Conservation (phyloP, 23 tunicate genomes). For the Styela clava region DNA sequence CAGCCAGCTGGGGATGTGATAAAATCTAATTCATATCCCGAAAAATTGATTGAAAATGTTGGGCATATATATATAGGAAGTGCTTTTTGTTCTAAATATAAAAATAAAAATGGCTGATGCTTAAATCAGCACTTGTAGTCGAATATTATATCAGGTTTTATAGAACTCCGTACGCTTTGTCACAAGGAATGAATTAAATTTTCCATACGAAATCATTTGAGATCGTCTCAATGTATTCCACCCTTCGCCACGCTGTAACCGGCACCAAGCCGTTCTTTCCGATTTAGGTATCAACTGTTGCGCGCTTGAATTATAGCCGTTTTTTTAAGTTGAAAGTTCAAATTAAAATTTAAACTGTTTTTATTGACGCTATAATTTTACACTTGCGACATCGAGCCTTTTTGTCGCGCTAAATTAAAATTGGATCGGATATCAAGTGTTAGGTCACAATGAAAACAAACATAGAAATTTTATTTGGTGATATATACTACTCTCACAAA, state of each 20-base stretch:
- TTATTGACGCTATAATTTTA: neutral
- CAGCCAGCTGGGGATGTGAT: neutral
- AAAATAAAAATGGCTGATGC: neutral
- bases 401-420: neutral
- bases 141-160: too few species aligned
- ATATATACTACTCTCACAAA: too few species aligned
- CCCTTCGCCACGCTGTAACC: neutral
- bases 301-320: too few species aligned
- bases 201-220: too few species aligned
- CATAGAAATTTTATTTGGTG: neutral
- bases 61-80: neutral
- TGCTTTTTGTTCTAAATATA: neutral
- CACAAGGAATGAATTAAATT: too few species aligned
- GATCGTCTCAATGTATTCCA: too few species aligned
- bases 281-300: too few species aligned
- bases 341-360: too few species aligned
- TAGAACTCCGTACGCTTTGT: too few species aligned
- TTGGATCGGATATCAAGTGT: neutral
- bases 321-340: too few species aligned
- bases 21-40: neutral
- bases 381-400: neutral
- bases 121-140: neutral
- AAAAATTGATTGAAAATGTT: neutral
- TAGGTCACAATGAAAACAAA: neutral
- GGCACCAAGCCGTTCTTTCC: neutral